Evolutionary conservation across 2,888 invertebrate genomes (phyloP), one percentile per base, ranked within the genome.

Genomic region (Aspidapion aeneum): DNA sequence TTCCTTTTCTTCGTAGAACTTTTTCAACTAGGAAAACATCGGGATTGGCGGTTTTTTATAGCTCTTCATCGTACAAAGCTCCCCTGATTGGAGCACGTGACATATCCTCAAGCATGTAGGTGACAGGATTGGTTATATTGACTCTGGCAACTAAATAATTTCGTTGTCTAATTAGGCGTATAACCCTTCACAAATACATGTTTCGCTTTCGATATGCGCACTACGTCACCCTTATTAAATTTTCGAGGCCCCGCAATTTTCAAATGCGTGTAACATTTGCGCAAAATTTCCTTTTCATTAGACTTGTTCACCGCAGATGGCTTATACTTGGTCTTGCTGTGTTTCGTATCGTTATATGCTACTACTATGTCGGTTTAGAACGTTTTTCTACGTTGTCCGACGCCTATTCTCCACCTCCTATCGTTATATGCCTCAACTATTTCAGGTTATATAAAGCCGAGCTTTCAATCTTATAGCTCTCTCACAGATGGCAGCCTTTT

Each of bases 261-360:
- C 12, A 35, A 60, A 63, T 71, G 66, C 56, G 35, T 35, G 5
- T 35, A 35, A 35, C 35, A 35, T 35, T 12, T 35, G 12, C 35
- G 35, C 12, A 35, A 35, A 35, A 35, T 35, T 35, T 35, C 35
- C 35, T 35, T 35, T 17, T 79, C 61, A 12, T 35, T 35, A 7
- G 35, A 35, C 35, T 12, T 35, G 12, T 35, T 35, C 12, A 35
- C 35, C 35, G 35, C 35, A 35, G 52, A 52, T 18, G 52, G 75
- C 60, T 69, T 70, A 71, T 76, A 74, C 57, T 69, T 68, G 55
- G 76, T 77, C 22, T 73, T 77, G 21, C 70, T 66, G 73, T 77
- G 75, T 61, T 71, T 70, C 18, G 59, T 67, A 59, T 71, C 59
- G 65, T 78, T 77, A 63, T 77, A 78, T n/a, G 17, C 19, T n/a